Conservation (phyloP, 2,888 invertebrate genomes). For the Eulithis prunata region DNA sequence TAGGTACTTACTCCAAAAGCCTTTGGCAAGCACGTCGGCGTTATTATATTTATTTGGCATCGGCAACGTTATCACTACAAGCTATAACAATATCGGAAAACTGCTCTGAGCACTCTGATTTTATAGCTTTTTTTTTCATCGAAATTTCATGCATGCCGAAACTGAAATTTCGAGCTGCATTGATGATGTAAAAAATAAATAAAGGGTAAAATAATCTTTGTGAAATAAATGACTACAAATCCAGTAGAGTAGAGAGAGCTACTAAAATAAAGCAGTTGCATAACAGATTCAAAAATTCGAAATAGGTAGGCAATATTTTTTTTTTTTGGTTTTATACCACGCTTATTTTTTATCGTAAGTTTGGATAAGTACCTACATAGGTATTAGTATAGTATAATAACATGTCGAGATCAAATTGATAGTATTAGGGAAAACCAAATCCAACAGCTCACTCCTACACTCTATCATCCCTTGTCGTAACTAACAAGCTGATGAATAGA, state of each 20-base stretch:
- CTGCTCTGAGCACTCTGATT: background rate
- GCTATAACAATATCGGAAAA: conserved; percentile 17
- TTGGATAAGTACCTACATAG: too few species aligned
- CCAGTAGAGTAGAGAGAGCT: too few species aligned
- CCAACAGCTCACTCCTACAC: conserved; percentile 21
- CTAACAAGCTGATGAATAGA: conserved; percentile 22
- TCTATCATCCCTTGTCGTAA: conserved; percentile 16
- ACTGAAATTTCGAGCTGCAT: background rate
- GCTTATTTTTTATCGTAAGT: too few species aligned
- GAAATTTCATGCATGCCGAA: background rate
- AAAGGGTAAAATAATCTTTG: too few species aligned
- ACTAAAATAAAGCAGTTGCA: too few species aligned
- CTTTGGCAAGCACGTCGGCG: conserved; percentile 13
- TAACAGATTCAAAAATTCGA: too few species aligned
- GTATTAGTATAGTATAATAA: background rate
- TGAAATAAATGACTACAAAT: too few species aligned
- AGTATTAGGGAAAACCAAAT: conserved; percentile 32
- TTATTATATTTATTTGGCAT: conserved; percentile 22
- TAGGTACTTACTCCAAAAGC: conserved; percentile 15
- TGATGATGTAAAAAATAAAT: too few species aligned
- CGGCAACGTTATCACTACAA: conserved; percentile 4
- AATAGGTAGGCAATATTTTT: too few species aligned
- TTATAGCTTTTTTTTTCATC: background rate
- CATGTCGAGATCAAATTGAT: conserved; percentile 31
- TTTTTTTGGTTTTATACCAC: too few species aligned